Conservation (phyloP, 2,797 vertebrate genomes). For the Chelmon rostratus region DNA sequence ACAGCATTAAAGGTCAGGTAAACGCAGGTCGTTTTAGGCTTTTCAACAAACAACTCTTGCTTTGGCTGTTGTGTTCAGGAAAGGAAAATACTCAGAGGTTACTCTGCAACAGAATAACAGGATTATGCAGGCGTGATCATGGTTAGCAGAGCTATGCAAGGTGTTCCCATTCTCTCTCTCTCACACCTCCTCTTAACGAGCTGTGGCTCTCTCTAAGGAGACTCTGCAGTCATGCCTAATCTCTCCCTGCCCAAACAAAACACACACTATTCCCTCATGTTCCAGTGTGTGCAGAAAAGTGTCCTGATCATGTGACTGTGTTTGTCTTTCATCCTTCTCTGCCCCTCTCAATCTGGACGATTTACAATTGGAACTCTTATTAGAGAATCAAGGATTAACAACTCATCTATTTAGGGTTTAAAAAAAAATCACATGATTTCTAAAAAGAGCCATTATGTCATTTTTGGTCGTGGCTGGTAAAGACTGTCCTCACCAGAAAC, state of each 20-base stretch:
- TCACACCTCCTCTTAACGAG: conserved; percentile 51
- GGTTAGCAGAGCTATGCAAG: conserved; percentile 49
- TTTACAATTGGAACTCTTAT: conserved; percentile 28
- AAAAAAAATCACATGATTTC: neutral
- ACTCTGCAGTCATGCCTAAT: conserved; percentile 59
- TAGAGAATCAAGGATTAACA: conserved; percentile 20
- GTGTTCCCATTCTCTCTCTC: conserved; percentile 50
- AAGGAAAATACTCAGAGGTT: conserved; percentile 49
- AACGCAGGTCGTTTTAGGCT: conserved; percentile 19
- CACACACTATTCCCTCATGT: conserved; percentile 39
- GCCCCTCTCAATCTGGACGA: neutral
- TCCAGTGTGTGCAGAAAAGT: conserved; percentile 12
- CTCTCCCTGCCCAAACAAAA: conserved; percentile 60
- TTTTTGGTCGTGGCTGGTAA: neutral
- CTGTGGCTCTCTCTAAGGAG: conserved; percentile 54
- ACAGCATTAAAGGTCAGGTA: neutral
- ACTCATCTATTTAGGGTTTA: neutral
- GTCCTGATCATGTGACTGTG: conserved; percentile 23
- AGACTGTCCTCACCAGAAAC: neutral
- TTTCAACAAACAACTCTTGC: conserved; percentile 28
- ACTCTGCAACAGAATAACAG: conserved; percentile 68
- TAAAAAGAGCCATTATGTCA: neutral
- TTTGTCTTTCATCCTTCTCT: conserved; percentile 13
- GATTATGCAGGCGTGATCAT: conserved; percentile 68
- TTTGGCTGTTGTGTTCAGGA: conserved; percentile 18